phyloP scores from a whole-genome alignment of 1,140 invertebrate genomes.

The Patella vulgata region DNA sequence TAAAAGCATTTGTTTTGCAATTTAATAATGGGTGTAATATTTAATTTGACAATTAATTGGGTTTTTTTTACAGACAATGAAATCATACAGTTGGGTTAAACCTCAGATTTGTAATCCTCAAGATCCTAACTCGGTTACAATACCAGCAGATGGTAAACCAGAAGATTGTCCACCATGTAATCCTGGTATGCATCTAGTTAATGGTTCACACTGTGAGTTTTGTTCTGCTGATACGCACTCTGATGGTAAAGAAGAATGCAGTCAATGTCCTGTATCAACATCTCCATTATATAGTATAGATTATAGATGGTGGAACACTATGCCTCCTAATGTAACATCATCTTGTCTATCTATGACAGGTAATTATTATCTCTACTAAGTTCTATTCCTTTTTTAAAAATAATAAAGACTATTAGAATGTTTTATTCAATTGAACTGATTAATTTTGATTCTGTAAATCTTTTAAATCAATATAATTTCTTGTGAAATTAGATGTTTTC shows the following conservation, averaged over 20 bases:
- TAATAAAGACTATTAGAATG: too few species aligned
- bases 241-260: constrained; percentile 66
- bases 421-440: too few species aligned
- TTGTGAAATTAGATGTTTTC: too few species aligned
- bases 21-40: too few species aligned
- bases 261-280: constrained; percentile 69
- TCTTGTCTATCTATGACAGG: constrained; percentile 65
- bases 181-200: constrained; percentile 70
- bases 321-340: constrained; percentile 69
- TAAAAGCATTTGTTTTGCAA: neutral
- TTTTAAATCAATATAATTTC: too few species aligned
- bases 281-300: constrained; percentile 70
- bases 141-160: constrained; percentile 62
- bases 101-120: constrained; percentile 71
- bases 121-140: constrained; percentile 54
- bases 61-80: constrained; percentile 60
- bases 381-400: too few species aligned
- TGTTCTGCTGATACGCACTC: constrained; percentile 62
- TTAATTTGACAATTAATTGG: too few species aligned
- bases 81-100: constrained; percentile 70
- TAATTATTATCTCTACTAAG: constrained; percentile 12
- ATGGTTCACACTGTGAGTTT: constrained; percentile 61
- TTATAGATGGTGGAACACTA: constrained; percentile 70
- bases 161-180: constrained; percentile 71
- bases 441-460: too few species aligned